These are phyloP conservation scores for Bombycilla garrulus DNA, from an alignment of 2,113 vertebrate species.

Conservation along the genomic window DNA sequence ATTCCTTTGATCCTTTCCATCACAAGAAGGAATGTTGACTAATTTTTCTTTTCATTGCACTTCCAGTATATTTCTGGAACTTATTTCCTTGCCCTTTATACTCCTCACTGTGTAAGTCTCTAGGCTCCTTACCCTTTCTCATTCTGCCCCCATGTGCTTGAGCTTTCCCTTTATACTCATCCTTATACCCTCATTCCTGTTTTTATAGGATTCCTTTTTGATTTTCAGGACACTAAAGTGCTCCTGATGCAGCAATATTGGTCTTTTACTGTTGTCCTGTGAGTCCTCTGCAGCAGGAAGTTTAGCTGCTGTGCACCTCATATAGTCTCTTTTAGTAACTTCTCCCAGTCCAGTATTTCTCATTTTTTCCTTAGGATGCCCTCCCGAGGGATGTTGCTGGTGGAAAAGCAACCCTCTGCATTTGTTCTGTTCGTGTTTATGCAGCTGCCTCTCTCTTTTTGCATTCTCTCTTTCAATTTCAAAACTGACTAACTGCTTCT, in stretches of 20 bases:
- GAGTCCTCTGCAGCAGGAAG: not conserved
- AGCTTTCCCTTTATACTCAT: conserved; percentile 10
- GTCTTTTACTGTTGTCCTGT: conserved; percentile 15
- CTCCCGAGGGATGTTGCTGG: not conserved
- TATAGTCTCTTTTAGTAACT: not conserved
- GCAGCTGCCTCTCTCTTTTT: not conserved
- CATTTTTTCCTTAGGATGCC: not conserved
- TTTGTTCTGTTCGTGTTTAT: not conserved
- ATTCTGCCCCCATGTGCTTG: accelerated
- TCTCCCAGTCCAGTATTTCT: not conserved
- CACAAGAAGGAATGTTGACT: accelerated
- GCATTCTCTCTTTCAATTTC: not conserved
- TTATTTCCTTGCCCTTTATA: not conserved
- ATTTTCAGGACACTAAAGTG: conserved; percentile 33
- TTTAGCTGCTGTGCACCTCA: not conserved
- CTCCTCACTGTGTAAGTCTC: not conserved
- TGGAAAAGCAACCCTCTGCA: accelerated
- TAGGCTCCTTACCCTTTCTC: not conserved
- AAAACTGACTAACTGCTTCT: accelerated
- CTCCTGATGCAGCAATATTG: conserved; percentile 26
- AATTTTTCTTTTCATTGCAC: not conserved
- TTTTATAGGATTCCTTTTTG: conserved; percentile 37
- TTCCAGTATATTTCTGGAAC: not conserved
- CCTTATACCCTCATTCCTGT: not conserved
- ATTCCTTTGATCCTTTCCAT: not conserved